phyloP scores from a whole-genome alignment of 2,113 vertebrate species.

The Apteryx owenii region DNA sequence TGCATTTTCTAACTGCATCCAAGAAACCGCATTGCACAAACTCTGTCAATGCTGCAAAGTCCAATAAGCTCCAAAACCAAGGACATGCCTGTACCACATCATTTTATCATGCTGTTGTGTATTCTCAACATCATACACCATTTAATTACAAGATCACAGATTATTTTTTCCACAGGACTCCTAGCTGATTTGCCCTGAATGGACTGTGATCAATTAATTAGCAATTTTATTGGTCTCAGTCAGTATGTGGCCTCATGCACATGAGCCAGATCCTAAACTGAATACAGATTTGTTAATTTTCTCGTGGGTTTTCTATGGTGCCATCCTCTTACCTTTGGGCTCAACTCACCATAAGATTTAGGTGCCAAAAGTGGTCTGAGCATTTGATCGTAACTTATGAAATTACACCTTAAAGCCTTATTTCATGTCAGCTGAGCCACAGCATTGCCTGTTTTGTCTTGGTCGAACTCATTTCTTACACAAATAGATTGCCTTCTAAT shows the following conservation, averaged over 20 bases:
- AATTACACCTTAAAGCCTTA: not conserved
- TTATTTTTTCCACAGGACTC: not conserved
- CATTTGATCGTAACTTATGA: not conserved
- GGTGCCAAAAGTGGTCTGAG: not conserved
- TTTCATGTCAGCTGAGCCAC: not conserved
- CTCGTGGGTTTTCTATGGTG: not conserved
- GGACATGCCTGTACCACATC: accelerated
- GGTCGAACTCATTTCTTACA: not conserved
- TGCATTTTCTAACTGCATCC: not conserved
- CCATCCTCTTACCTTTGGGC: not conserved
- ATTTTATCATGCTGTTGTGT: not conserved
- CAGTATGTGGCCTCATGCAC: not conserved
- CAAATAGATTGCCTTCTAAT: not conserved
- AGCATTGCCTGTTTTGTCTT: not conserved
- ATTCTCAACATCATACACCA: not conserved
- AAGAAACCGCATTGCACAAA: not conserved
- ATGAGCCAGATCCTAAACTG: accelerated
- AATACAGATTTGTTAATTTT: not conserved
- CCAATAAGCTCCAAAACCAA: not conserved
- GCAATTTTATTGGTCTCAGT: not conserved
- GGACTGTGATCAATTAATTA: not conserved
- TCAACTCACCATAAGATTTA: not conserved
- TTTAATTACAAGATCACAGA: not conserved
- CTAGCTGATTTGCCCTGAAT: not conserved
- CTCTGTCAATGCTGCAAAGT: not conserved